Evolutionary conservation across 2,888 invertebrate species (phyloP).

Genomic region (Catocala fraxini): DNA sequence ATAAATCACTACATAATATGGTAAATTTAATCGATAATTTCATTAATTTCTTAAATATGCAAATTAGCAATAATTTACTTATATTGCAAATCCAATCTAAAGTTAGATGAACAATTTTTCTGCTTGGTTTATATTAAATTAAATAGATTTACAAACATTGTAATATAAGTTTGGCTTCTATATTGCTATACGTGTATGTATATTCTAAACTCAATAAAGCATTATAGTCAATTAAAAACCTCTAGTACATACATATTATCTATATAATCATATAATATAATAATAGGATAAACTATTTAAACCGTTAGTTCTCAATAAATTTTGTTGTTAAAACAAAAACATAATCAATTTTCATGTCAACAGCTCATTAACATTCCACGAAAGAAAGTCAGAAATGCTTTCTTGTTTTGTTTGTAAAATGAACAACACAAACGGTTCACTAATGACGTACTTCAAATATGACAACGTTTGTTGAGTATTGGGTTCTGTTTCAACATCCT

Average conservation of each 20-base stretch:
- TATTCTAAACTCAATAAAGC: too few relatives aligned
- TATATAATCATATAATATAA: background rate
- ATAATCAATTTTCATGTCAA: slow-evolving; percentile 27
- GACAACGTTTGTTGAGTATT: slow-evolving; percentile 2
- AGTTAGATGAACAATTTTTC: too few relatives aligned
- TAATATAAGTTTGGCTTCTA: too few relatives aligned
- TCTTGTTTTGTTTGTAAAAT: slow-evolving; percentile 21
- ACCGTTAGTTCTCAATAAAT: background rate
- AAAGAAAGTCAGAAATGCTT: slow-evolving; percentile 54
- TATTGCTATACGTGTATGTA: too few relatives aligned
- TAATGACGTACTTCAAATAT: slow-evolving; percentile 16
- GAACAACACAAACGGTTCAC: slow-evolving; percentile 9
- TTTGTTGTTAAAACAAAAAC: slow-evolving; percentile 20
- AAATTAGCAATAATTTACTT: too few relatives aligned
- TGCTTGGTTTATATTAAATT: too few relatives aligned
- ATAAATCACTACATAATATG: background rate
- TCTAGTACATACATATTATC: too few relatives aligned
- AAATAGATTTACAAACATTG: too few relatives aligned
- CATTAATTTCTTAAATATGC: too few relatives aligned
- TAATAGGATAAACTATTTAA: slow-evolving; percentile 3
- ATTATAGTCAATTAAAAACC: too few relatives aligned
- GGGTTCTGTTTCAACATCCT: slow-evolving; percentile 8
- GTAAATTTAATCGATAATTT: too few relatives aligned
- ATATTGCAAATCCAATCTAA: too few relatives aligned
- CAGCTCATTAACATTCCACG: slow-evolving; percentile 57